These are phyloP conservation scores for Ctenodactylus gundi DNA, from an alignment of 2,113 vertebrate species.

Conservation along the genomic window DNA sequence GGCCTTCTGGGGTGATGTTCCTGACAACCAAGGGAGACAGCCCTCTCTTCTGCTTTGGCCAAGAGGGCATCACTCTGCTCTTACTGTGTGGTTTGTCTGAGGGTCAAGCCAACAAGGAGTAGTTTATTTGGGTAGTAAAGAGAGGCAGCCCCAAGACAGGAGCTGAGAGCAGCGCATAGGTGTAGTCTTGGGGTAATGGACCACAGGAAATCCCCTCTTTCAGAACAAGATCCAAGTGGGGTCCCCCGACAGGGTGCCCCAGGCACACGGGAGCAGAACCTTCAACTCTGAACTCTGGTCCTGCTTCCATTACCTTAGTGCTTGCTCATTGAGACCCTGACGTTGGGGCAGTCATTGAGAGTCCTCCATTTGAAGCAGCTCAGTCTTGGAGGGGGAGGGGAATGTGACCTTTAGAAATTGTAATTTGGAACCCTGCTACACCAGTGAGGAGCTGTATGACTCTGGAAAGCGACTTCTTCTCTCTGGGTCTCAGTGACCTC, in stretches of 20 bases:
- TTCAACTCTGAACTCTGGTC: neutral
- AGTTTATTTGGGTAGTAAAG: neutral
- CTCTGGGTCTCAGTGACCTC: neutral
- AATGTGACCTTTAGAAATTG: neutral
- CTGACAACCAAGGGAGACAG: neutral
- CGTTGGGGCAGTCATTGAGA: accelerated
- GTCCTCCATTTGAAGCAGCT: neutral
- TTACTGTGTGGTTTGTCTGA: accelerated
- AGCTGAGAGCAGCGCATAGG: neutral
- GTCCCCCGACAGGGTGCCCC: neutral
- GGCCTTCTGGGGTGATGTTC: no score
- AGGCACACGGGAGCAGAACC: neutral
- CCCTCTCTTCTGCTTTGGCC: neutral
- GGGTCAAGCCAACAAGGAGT: neutral
- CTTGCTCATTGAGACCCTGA: neutral
- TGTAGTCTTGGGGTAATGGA: neutral
- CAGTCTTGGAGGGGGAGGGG: accelerated
- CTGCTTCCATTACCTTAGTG: neutral
- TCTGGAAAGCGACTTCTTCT: neutral
- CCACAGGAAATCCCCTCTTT: neutral
- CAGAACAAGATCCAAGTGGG: neutral
- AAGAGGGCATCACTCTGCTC: no score
- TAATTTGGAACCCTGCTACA: neutral
- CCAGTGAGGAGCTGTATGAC: neutral
- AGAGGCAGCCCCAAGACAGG: neutral